phyloP scores from a whole-genome alignment of 2,113 vertebrate genomes.

The Rhea americana region DNA sequence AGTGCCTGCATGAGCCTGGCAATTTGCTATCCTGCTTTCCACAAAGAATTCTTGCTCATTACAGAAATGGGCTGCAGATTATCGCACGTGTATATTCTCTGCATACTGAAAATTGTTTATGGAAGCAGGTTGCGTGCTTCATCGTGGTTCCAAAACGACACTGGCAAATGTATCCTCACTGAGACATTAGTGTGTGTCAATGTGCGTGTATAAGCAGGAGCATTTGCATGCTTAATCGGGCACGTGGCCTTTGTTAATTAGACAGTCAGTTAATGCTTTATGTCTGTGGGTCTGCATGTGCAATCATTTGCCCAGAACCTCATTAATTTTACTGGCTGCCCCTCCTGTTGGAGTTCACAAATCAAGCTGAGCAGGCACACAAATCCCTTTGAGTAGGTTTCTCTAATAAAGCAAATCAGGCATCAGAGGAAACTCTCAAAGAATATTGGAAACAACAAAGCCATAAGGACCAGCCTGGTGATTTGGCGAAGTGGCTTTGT shows the following conservation, averaged over 20 bases:
- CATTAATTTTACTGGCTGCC: constrained; percentile 71
- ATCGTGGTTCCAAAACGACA: constrained; percentile 36
- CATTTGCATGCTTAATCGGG: constrained; percentile 51
- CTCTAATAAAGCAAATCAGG: constrained; percentile 60
- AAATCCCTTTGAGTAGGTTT: constrained; percentile 64
- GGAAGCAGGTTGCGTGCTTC: constrained; percentile 38
- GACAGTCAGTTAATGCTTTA: constrained; percentile 67
- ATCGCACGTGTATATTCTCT: neutral
- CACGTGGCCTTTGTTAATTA: constrained; percentile 71
- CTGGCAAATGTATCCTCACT: constrained; percentile 46
- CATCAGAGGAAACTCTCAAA: constrained; percentile 36
- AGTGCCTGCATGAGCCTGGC: neutral
- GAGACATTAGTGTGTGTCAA: constrained; percentile 51
- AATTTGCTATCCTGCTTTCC: constrained; percentile 43
- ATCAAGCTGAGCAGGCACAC: constrained; percentile 66
- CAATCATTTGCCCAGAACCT: constrained; percentile 68
- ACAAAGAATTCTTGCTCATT: constrained; percentile 27
- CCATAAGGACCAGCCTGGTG: neutral
- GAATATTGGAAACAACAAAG: constrained; percentile 39
- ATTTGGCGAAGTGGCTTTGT: constrained; percentile 8
- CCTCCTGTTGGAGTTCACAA: constrained; percentile 71
- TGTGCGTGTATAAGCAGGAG: constrained; percentile 25
- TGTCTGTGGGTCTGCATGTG: constrained; percentile 63
- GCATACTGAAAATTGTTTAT: constrained; percentile 35
- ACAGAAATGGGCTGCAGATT: constrained; percentile 23